A percentile compares a stretch with the other conserved stretches of the same genome.
These are phyloP conservation scores for Atherinomorus stipes DNA, from an alignment of 2,113 vertebrate genomes.

Conservation along the genomic window DNA sequence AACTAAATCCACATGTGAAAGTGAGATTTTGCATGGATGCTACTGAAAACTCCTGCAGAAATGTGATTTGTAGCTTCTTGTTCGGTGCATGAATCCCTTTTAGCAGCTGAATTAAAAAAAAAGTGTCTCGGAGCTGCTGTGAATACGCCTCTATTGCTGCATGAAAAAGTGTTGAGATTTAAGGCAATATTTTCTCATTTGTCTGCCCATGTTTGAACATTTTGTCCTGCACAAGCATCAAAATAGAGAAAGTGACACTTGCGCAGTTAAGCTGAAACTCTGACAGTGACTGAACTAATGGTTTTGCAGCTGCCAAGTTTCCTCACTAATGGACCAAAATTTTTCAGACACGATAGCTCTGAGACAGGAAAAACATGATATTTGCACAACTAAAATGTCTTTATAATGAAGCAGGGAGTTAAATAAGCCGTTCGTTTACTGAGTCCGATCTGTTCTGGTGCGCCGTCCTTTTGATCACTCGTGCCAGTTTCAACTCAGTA, in stretches of 20 bases:
- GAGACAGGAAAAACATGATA: neutral
- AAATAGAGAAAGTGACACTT: slow-evolving; percentile 22
- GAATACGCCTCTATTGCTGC: neutral
- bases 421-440: neutral
- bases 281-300: slow-evolving; percentile 42
- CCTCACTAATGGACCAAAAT: neutral
- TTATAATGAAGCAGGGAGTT: slow-evolving; percentile 21
- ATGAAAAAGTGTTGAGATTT: neutral
- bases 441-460: slow-evolving; percentile 7
- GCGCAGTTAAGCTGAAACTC: slow-evolving; percentile 6
- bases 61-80: slow-evolving; percentile 2
- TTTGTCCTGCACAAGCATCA: neutral
- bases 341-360: neutral
- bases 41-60: neutral
- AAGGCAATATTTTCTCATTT: neutral
- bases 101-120: slow-evolving; percentile 1
- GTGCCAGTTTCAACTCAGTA: slow-evolving; percentile 10
- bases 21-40: neutral
- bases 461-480: slow-evolving; percentile 41
- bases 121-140: slow-evolving; percentile 1
- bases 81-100: neutral
- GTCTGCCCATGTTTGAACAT: neutral
- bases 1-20: slow-evolving; percentile 17
- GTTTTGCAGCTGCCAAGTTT: neutral
- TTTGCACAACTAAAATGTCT: slow-evolving; percentile 1